phyloP scores from a whole-genome alignment of 2,113 vertebrate genomes.

The Okapia johnstoni region DNA sequence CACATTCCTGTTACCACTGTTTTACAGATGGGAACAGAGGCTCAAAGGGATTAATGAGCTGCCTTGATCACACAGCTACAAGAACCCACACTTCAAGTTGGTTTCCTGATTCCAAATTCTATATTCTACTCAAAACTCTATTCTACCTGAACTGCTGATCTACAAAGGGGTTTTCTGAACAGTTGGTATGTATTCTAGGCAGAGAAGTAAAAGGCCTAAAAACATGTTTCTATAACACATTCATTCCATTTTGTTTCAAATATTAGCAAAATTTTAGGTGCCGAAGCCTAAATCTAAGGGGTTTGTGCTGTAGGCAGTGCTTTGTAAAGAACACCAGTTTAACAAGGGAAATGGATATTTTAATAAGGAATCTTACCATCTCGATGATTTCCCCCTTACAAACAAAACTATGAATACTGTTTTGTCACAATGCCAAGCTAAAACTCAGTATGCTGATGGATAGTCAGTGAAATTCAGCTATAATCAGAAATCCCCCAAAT shows the following conservation, averaged over 20 bases:
- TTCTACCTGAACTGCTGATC: neutral
- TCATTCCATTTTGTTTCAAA: conserved; percentile 19
- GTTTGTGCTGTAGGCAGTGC: neutral
- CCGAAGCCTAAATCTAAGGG: neutral
- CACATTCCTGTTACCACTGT: neutral
- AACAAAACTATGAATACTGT: neutral
- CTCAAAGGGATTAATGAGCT: neutral
- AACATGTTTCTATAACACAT: neutral
- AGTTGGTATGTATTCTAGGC: neutral
- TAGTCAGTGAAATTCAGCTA: neutral
- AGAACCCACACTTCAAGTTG: neutral
- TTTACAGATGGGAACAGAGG: neutral
- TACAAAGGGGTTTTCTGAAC: neutral
- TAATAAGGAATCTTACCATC: neutral
- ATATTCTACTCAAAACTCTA: neutral
- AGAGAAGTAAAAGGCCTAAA: neutral
- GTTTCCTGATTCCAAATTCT: neutral
- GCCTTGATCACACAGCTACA: neutral
- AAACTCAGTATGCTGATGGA: neutral
- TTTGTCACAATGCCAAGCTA: neutral
- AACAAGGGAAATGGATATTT: neutral
- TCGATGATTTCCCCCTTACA: neutral
- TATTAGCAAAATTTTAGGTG: neutral
- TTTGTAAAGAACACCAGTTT: conserved; percentile 14
- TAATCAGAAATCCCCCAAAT: neutral